Base-by-base conservation (phyloP, 2,797 vertebrate species). In the Microctenopoma stevenorrisi region DNA sequence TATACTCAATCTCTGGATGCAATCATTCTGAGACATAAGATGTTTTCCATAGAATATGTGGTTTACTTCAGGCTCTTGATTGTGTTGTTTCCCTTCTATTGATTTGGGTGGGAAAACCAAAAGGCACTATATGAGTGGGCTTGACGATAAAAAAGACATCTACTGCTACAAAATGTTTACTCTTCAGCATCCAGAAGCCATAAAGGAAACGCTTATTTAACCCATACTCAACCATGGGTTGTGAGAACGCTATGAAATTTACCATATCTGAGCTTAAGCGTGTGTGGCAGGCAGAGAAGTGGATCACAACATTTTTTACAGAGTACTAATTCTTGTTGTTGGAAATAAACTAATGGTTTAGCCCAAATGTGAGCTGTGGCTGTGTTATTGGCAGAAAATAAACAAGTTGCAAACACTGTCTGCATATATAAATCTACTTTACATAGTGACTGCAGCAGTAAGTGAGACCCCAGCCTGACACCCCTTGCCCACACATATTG, bases 381-480 rank as follows among this genome's bases (percentile, higher is more conserved):
- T 5, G 6, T 72, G 48, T 55, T 40, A 56, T 16, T 51, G 59
- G 1, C 61, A 6, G 40, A 64, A 57, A 59, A 43, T 26, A 53
- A 63, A 69, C 44, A 62, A 59, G 33, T 55, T 64, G 22, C 13
- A 22, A 66, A 67, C 56, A 75, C 62, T 60, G 67, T 81, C 82
- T 87, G 76, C 72, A 84, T 87, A 75, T 84, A 79, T 88, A 81
- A 74, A 79, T 85, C 73, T 80, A 70, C 77, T 88, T 84, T 86
- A 82, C 81, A 78, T 78, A 75, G 80, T 57, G 81, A 68, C 80
- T 87, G 82, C 79, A 22, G 78, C 74, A 75, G 55, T 80, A 89
- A 89, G 74, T 80, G 80, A 89, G 83, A 89, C 84, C 84, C 85
- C 58, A 58, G 85, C 79, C 76, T 81, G 82, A 89, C 84, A 85